Evolutionary conservation across 2,797 vertebrate species (phyloP), one percentile per base, ranked within the genome.

Genomic region (Buceros bicornis): DNA sequence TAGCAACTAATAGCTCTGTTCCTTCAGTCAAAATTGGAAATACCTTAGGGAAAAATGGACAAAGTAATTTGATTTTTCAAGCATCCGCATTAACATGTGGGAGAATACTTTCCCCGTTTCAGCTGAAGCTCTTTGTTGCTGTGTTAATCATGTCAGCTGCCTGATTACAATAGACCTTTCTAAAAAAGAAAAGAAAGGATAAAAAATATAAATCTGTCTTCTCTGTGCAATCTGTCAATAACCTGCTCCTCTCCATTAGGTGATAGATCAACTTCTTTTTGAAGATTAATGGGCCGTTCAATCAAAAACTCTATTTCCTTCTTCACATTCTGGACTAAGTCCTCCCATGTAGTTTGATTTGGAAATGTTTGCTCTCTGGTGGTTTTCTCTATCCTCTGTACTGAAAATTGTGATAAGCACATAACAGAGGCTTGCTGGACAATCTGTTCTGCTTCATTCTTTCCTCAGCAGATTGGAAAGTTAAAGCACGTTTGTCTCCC

Each of bases 401-500:
- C 45, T 4, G 3, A 89, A 89, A 93, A 48, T 20, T 61, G 54
- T 56, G 43, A 80, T 86, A 88, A 83, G 45, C 33, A 16, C 16
- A 18, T 78, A 61, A 54, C 21, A 82, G 66, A 79, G 91, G 11
- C 15, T 62, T 79, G 37, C 66, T 76, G 88, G 82, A 84, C 77
- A 90, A 25, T 90, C 76, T 90, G 72, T 95, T 95, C 86, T 82
- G 62, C 70, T 78, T 95, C n/a, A 6, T 62, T 76, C n/a, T 91
- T 91, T 86, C 54, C 16, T 72, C 3, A 0, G 69, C 25, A 77
- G 86, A 54, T 37, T 29, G 45, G 47, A 62, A 64, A 87, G 47
- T 87, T 95, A 90, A 93, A 91, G 80, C n/a, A 31, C 0, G 1
- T 78, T 89, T 51, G 13, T 78, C 95, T 85, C 24, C 48, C 54